A percentile compares a stretch with the other conserved stretches of the same genome.
These are phyloP conservation scores for Tragelaphus imberbis DNA, from an alignment of 2,113 vertebrate species.

Conservation along the genomic window DNA sequence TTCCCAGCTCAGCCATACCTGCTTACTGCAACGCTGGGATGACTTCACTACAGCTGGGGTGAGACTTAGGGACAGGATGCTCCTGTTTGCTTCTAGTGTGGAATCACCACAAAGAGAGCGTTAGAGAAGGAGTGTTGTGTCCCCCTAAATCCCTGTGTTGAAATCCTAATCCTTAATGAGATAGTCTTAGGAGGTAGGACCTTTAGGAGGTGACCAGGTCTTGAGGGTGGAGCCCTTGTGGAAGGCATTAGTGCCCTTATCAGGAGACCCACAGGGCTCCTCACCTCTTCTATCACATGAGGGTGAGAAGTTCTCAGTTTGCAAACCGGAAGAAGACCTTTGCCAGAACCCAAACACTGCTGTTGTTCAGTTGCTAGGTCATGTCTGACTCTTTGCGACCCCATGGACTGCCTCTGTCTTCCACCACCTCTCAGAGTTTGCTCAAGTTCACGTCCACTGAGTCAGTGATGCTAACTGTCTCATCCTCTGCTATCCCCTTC, in stretches of 20 bases:
- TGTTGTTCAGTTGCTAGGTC: not conserved
- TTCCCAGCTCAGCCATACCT: not conserved
- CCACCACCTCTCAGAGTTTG: not conserved
- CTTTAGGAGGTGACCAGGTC: not conserved
- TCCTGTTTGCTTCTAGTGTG: not conserved
- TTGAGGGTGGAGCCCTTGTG: not conserved
- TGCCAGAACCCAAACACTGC: rapidly evolving
- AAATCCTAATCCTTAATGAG: not conserved
- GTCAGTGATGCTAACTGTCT: not conserved
- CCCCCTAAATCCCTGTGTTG: not conserved
- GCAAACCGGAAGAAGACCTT: too few species aligned
- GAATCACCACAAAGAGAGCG: not conserved
- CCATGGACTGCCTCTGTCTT: not conserved
- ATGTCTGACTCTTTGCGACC: not conserved
- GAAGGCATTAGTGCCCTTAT: not conserved
- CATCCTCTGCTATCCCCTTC: not conserved
- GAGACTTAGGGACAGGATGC: not conserved
- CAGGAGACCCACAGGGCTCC: not conserved
- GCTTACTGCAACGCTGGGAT: not conserved
- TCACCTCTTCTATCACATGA: rapidly evolving
- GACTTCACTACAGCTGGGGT: not conserved
- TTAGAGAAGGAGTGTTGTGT: not conserved
- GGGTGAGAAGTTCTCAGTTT: not conserved
- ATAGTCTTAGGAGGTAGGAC: not conserved
- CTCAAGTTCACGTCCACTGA: not conserved